Evolutionary conservation across 1,140 invertebrate species (phyloP).

Genomic region (Anastatus disparis): DNA sequence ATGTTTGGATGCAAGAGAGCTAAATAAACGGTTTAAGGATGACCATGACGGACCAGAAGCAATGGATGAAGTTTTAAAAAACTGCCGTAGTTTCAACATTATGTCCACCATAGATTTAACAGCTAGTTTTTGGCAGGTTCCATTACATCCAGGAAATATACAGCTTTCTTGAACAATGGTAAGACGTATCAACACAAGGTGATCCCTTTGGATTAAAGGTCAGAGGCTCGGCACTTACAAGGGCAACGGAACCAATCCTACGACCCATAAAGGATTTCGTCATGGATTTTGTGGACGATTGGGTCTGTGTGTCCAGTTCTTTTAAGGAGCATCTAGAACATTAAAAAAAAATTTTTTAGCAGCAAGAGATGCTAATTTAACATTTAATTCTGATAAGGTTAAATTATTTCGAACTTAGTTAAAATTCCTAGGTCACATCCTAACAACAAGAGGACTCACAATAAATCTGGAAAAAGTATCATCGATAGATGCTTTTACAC

Average conservation of each 20-base stretch:
- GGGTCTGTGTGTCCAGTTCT: neutral
- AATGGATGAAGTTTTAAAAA: neutral
- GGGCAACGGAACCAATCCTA: too few relatives aligned
- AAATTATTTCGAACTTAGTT: neutral
- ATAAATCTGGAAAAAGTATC: neutral
- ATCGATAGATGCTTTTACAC: neutral
- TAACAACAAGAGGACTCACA: neutral
- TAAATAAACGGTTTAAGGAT: constrained; percentile 49
- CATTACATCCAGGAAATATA: neutral
- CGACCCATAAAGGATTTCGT: too few relatives aligned
- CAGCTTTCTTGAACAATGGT: neutral
- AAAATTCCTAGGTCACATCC: neutral
- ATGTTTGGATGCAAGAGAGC: constrained; percentile 52
- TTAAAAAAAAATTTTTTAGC: neutral
- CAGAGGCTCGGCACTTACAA: too few relatives aligned
- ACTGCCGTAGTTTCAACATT: too few relatives aligned
- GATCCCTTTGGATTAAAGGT: constrained; percentile 6
- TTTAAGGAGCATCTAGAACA: neutral
- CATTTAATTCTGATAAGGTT: neutral
- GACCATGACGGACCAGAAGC: constrained; percentile 44
- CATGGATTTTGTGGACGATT: neutral
- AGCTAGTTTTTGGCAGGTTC: neutral
- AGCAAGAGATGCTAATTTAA: neutral
- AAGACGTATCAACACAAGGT: too few relatives aligned
- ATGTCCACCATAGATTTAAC: neutral